Percentiles rank a stretch among this genome's conserved stretches.
phyloP scores from a whole-genome alignment of 2,797 vertebrate species.

The Gallinago solitaria region DNA sequence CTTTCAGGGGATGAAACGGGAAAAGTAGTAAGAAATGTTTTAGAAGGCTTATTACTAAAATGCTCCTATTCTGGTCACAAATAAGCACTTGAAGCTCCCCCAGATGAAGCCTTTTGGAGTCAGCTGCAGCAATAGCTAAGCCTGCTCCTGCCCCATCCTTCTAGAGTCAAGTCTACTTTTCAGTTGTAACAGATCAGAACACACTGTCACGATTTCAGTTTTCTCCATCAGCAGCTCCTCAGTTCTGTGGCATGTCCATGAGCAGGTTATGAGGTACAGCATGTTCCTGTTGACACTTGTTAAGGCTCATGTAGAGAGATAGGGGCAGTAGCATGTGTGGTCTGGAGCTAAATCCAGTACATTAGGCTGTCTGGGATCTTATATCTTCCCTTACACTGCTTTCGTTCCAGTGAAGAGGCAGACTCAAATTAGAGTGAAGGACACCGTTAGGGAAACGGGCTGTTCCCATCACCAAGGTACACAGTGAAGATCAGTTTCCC shows the following conservation, averaged over 20 bases:
- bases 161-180: neutral
- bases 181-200: neutral
- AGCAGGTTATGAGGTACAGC: neutral
- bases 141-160: neutral
- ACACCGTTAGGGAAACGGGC: neutral
- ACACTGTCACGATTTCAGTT: neutral
- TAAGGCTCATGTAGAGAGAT: neutral
- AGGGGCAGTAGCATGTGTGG: accelerated
- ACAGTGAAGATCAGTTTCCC: neutral
- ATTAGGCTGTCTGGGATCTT: neutral
- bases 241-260: neutral
- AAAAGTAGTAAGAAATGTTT: neutral
- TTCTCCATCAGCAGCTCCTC: neutral
- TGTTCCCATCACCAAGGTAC: neutral
- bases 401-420: neutral
- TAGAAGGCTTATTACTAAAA: neutral
- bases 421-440: neutral
- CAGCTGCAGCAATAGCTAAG: neutral
- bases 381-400: neutral
- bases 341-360: neutral
- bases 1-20: neutral
- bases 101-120: neutral
- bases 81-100: neutral
- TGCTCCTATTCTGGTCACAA: neutral
- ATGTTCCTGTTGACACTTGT: neutral